Percentiles rank a stretch among this genome's conserved stretches.
Evolutionary conservation across 1,140 invertebrate genomes (phyloP).

Genomic region (Drosophila subpulchrella): DNA sequence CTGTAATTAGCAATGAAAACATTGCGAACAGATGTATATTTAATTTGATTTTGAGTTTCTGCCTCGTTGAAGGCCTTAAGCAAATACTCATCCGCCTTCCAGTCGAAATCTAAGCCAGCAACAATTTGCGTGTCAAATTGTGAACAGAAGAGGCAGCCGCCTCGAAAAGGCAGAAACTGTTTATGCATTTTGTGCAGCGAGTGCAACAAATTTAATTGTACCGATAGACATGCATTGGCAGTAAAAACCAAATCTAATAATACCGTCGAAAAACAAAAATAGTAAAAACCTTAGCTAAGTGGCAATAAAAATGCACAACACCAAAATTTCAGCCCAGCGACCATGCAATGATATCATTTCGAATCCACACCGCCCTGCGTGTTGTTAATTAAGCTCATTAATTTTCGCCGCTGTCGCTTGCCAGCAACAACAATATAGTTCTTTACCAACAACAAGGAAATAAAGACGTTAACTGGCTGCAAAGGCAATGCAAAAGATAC

Average conservation of each 20-base stretch:
- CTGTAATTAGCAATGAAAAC: conserved; percentile 30
- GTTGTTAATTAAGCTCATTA: conserved; percentile 79
- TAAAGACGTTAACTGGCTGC: conserved; percentile 45
- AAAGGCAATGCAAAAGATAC: conserved; percentile 42
- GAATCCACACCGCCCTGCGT: conserved; percentile 48
- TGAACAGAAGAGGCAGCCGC: conserved; percentile 54
- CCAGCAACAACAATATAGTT: conserved; percentile 26
- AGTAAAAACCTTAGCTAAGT: conserved; percentile 64
- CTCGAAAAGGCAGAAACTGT: conserved; percentile 50
- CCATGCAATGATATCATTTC: conserved; percentile 72
- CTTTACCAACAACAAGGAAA: conserved; percentile 65
- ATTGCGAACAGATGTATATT: conserved; percentile 19
- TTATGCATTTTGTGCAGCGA: conserved; percentile 82
- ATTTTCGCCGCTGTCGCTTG: conserved; percentile 70
- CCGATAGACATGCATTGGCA: conserved; percentile 79
- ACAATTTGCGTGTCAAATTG: conserved; percentile 78
- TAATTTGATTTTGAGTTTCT: conserved; percentile 46
- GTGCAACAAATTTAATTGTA: conserved; percentile 81
- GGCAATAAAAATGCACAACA: conserved; percentile 79
- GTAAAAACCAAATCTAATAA: conserved; percentile 67
- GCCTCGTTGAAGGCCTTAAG: conserved; percentile 68
- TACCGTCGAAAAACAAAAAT: conserved; percentile 19
- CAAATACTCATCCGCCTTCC: conserved; percentile 43
- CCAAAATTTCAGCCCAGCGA: conserved; percentile 64
- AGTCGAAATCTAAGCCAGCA: conserved; percentile 14